phyloP scores from a whole-genome alignment of 2,113 vertebrate genomes.

The Zootoca vivipara region DNA sequence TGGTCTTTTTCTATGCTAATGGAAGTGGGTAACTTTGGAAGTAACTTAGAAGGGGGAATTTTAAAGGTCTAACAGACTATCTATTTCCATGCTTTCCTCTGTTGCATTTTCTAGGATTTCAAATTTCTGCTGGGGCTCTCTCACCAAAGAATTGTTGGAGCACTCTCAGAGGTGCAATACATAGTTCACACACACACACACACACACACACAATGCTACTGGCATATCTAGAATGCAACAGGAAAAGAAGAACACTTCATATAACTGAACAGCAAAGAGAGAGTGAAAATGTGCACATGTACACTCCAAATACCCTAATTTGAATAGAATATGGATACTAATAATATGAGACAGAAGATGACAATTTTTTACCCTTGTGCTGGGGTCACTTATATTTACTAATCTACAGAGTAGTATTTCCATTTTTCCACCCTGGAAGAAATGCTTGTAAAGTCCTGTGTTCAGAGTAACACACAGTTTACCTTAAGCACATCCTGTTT shows the following conservation, averaged over 20 bases:
- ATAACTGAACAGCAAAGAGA: not conserved
- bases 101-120: no score
- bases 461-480: not conserved
- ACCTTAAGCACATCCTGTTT: constrained; percentile 97
- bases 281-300: not conserved
- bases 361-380: not conserved
- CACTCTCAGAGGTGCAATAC: no score
- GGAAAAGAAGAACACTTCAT: not conserved
- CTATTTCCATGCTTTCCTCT: no score
- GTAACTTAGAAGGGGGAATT: no score
- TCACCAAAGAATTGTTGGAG: no score
- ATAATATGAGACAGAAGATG: not conserved
- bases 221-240: no score
- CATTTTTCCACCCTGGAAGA: not conserved
- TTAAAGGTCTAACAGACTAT: no score
- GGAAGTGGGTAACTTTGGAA: no score
- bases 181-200: no score
- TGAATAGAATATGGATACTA: not conserved
- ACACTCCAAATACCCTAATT: no score
- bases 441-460: not conserved
- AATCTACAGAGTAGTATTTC: not conserved
- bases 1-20: no score
- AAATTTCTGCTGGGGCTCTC: no score
- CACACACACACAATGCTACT: not conserved
- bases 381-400: not conserved